Evolutionary conservation across 2,888 invertebrate genomes (phyloP).

Genomic region (Drosophila neonasuta): DNA sequence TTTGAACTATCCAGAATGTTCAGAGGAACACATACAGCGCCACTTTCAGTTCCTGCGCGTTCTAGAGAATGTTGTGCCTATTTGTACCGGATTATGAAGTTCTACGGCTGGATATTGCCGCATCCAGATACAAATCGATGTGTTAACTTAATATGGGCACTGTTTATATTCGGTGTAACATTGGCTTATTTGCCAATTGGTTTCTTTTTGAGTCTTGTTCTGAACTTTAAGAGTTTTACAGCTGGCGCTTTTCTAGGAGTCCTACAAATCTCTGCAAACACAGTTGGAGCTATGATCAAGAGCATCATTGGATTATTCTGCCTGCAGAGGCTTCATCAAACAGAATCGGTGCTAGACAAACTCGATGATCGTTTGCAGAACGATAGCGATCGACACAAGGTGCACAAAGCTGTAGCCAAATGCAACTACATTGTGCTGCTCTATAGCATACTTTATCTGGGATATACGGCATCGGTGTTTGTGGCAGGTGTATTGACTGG

Average conservation of each 20-base stretch:
- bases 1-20: slow-evolving; percentile 29
- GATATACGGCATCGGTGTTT: slow-evolving; percentile 32
- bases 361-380: slow-evolving; percentile 40
- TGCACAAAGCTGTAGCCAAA: slow-evolving; percentile 48
- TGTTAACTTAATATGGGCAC: slow-evolving; percentile 40
- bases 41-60: slow-evolving; percentile 36
- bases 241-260: slow-evolving; percentile 48
- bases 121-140: slow-evolving; percentile 35
- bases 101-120: slow-evolving; percentile 49
- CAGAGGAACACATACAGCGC: slow-evolving; percentile 36
- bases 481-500: slow-evolving; percentile 22
- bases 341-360: slow-evolving; percentile 37
- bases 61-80: slow-evolving; percentile 48
- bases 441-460: slow-evolving; percentile 37
- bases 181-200: slow-evolving; percentile 47
- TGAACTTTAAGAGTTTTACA: slow-evolving; percentile 46
- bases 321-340: slow-evolving; percentile 22
- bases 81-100: slow-evolving; percentile 36
- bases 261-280: slow-evolving; percentile 46
- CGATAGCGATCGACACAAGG: slow-evolving; percentile 38
- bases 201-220: slow-evolving; percentile 44
- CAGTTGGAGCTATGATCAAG: slow-evolving; percentile 33
- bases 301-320: slow-evolving; percentile 22
- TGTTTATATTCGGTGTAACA: slow-evolving; percentile 18
- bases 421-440: slow-evolving; percentile 45